Base-by-base conservation (phyloP, 2,797 vertebrate species). In the Melanogrammus aeglefinus region DNA sequence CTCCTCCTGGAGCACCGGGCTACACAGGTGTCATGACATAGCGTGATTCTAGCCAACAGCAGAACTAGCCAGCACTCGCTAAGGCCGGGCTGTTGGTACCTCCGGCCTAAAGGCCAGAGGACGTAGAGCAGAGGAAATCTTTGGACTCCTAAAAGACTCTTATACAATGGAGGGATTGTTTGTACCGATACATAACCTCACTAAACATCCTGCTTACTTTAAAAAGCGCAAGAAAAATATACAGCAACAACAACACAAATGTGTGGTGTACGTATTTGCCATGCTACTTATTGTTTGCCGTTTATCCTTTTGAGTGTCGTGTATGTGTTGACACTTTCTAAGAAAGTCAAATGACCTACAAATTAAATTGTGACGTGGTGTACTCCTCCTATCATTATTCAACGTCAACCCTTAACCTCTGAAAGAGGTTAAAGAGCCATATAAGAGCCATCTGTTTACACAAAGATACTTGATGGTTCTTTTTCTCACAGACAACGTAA, bases 1-100 rank as follows among this genome's bases (percentile, higher is more conserved):
- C 47, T 6, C 18, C 47, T 6, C 1, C 47, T 18, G 21, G 57
- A 63, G 57, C 57, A 8, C 57, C 6, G 57, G 57, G 57, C 57
- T n/a, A 63, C 57, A 63, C 57, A 63, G 57, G 57, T 63, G 57
- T 63, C 21, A 63, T 63, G 57, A 63, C 57, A 21, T 63, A 63
- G 57, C 6, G 57, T 24, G 57, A 24, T 3, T 21, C 57, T 63
- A 63, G n/a, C 57, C 57, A 63, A 63, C 57, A 63, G 10, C 57
- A 24, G 57, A 63, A 21, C 57, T 63, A 24, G 21, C 57, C 21
- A 63, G 6, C 14, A 3, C n/a, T 24, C 57, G 57, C 21, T 63
- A 24, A 63, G 6, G 57, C n/a, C 21, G 0, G 8, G 21, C 21
- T 63, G 8, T 3, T 24, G 57, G 9, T 24, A 24, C 21, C 57